Percentiles rank a stretch among this genome's conserved stretches.
Evolutionary conservation across 2,888 invertebrate genomes (phyloP).

Genomic region (Ophion costatus): DNA sequence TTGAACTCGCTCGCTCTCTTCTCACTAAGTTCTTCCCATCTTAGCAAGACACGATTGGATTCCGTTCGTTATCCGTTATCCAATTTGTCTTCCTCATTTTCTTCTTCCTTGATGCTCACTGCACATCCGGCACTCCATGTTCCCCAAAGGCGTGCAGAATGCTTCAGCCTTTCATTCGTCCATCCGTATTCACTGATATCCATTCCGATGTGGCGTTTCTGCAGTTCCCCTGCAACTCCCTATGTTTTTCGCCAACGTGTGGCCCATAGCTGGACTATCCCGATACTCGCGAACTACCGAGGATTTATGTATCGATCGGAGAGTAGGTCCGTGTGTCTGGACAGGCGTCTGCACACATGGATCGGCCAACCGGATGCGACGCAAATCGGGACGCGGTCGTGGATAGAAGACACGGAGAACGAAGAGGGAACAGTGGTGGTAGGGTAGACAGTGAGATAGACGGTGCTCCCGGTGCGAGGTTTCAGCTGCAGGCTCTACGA

Average conservation of each 20-base stretch:
- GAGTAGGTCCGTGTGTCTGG: constrained; percentile 22
- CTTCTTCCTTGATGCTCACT: neutral
- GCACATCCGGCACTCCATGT: neutral
- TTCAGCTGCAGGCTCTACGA: constrained; percentile 21
- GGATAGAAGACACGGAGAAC: constrained; percentile 29
- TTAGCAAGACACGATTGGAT: constrained; percentile 38
- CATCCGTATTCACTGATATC: neutral
- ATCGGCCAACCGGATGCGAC: constrained; percentile 25
- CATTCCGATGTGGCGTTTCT: neutral
- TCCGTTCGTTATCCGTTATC: constrained; percentile 18
- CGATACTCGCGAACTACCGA: neutral
- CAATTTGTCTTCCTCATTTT: neutral
- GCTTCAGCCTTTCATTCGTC: neutral
- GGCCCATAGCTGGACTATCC: neutral
- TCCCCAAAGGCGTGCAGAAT: neutral
- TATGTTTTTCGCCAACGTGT: neutral
- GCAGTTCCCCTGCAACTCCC: neutral
- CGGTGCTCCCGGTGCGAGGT: constrained; percentile 27
- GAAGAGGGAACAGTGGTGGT: constrained; percentile 26
- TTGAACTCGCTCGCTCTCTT: constrained; percentile 24
- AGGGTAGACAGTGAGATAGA: constrained; percentile 51
- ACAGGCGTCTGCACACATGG: constrained; percentile 13
- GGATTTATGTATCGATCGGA: constrained; percentile 24
- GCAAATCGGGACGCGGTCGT: constrained; percentile 40
- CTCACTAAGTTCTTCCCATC: constrained; percentile 33